Conservation (phyloP, 1,140 invertebrate species). For the Dryas iulia region DNA sequence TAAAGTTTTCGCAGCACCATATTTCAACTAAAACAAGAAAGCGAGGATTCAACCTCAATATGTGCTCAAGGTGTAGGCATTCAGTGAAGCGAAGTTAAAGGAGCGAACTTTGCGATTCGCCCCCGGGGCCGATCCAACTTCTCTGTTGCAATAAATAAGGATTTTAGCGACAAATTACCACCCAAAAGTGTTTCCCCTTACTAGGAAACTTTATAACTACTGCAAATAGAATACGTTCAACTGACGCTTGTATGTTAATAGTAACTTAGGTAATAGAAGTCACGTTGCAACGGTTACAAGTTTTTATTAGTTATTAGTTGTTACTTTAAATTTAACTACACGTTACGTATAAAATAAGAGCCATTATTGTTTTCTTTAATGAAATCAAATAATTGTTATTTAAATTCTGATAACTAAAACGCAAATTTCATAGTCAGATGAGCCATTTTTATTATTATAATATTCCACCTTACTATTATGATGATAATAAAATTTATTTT, state of each 20-base stretch:
- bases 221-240: conserved; percentile 9
- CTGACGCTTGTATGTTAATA: neutral
- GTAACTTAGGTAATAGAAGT: neutral
- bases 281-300: too few relatives aligned
- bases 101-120: conserved; percentile 67
- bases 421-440: too few relatives aligned
- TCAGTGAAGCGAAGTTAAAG: conserved; percentile 71
- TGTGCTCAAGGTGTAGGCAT: conserved; percentile 66
- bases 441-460: too few relatives aligned
- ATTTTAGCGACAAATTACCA: conserved; percentile 77
- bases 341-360: too few relatives aligned
- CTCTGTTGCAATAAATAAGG: conserved; percentile 76
- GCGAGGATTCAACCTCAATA: conserved; percentile 73
- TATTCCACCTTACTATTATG: too few relatives aligned
- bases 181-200: conserved; percentile 64
- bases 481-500: too few relatives aligned
- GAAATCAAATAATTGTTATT: too few relatives aligned
- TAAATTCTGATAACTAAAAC: too few relatives aligned
- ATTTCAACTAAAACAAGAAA: conserved; percentile 70
- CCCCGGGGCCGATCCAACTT: conserved; percentile 72
- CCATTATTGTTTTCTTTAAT: too few relatives aligned
- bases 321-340: too few relatives aligned
- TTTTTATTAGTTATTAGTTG: too few relatives aligned
- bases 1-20: conserved; percentile 61
- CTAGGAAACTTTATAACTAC: conserved; percentile 37